Percentiles rank a stretch among this genome's conserved stretches.
Evolutionary conservation across 2,797 vertebrate species (phyloP).

Genomic region (Salarias fasciatus): DNA sequence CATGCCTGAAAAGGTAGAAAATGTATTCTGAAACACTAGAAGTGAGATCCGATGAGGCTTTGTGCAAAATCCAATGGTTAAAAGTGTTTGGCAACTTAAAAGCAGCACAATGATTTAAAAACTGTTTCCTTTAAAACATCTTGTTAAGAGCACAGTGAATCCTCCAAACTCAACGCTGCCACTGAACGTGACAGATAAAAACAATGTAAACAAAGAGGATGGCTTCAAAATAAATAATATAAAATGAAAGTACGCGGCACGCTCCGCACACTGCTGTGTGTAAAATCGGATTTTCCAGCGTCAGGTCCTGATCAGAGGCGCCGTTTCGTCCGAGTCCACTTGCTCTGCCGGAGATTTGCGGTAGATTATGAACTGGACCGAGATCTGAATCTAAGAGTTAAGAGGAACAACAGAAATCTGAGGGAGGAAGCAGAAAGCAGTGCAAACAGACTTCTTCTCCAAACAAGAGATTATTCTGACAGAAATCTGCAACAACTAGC

Average conservation of each 20-base stretch:
- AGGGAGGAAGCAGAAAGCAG: not conserved
- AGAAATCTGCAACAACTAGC: too few relatives aligned
- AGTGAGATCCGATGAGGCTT: conserved; percentile 16
- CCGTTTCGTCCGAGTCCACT: conserved; percentile 67
- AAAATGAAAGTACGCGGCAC: conserved; percentile 25
- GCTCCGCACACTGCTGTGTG: not conserved
- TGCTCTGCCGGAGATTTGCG: conserved; percentile 6
- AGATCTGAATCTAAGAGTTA: conserved; percentile 84
- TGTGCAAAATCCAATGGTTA: conserved; percentile 7
- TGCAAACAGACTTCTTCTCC: too few relatives aligned
- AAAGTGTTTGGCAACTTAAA: conserved; percentile 32
- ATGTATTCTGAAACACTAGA: conserved; percentile 10
- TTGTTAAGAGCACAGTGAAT: conserved; percentile 16
- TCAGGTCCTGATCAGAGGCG: conserved; percentile 80
- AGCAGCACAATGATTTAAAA: not conserved
- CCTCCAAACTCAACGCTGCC: not conserved
- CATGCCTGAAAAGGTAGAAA: too few relatives aligned
- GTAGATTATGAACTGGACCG: conserved; percentile 90
- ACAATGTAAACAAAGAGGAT: conserved; percentile 32
- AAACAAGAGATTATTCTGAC: too few relatives aligned
- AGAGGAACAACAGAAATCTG: conserved; percentile 50
- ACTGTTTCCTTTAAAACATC: conserved; percentile 25
- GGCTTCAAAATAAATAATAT: conserved; percentile 55
- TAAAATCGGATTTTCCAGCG: too few relatives aligned
- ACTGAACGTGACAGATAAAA: not conserved